A percentile compares a stretch with the other conserved stretches of the same genome.
Evolutionary conservation across 1,140 invertebrate genomes (phyloP).

Genomic region (Drosophila punjabiensis): DNA sequence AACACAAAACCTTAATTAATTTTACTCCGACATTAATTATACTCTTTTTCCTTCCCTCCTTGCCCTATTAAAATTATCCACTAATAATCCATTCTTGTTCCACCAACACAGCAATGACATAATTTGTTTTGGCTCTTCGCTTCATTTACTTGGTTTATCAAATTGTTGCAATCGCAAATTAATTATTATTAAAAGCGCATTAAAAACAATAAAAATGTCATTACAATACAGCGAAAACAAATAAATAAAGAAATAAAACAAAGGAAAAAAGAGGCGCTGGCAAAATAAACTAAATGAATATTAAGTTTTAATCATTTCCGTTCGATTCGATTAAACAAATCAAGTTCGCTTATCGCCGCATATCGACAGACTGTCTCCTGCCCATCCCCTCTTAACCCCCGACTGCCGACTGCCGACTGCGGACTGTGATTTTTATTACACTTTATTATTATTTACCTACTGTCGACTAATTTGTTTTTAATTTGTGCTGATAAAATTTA

Average conservation of each 20-base stretch:
- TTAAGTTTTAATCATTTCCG: constrained; percentile 70
- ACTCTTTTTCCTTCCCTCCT: neutral
- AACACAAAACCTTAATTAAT: neutral
- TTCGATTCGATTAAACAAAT: constrained; percentile 64
- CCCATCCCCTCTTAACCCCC: neutral
- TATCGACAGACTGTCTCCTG: constrained; percentile 48
- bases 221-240: constrained; percentile 41
- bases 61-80: constrained; percentile 17
- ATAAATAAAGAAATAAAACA: neutral
- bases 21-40: neutral
- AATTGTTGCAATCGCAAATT: constrained; percentile 71
- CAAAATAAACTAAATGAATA: constrained; percentile 64
- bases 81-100: neutral
- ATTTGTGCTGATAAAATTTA: constrained; percentile 81
- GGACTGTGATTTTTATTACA: constrained; percentile 78
- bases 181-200: constrained; percentile 81
- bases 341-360: constrained; percentile 65
- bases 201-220: constrained; percentile 80
- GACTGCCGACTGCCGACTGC: no score
- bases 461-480: constrained; percentile 83
- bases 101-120: constrained; percentile 4
- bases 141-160: constrained; percentile 66
- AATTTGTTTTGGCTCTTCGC: constrained; percentile 38
- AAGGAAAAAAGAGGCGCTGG: neutral
- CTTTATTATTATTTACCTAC: constrained; percentile 82